Evolutionary conservation across 2,113 vertebrate genomes (phyloP), one percentile per base, ranked within the genome.

Genomic region (Rhodinocichla rosea): DNA sequence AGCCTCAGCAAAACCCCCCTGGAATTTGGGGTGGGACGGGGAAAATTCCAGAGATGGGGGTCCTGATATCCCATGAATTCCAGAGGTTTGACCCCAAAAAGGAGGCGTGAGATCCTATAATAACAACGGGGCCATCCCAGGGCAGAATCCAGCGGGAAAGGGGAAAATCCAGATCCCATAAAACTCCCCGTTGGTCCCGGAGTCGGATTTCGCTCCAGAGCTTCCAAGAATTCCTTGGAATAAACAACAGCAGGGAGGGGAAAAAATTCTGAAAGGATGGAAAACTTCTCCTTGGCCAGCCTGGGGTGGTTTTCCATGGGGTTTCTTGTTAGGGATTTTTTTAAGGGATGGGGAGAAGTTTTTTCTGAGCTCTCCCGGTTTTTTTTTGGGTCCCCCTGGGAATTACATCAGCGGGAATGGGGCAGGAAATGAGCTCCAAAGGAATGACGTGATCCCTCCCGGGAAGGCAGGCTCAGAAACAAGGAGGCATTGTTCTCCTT

Each of bases 401-500:
- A 75, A 96, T 97, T 95, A 97, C 96, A 95, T 97, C 97, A 97
- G 69, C 87, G 94, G 94, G 90, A 82, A 27, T 10, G 3, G 93
- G 92, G 90, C 96, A 94, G 97, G 96, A 97, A 97, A 78, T 15
- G 32, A 96, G 80, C 65, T 92, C 94, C 90, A 75, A 70, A 32
- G 26, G 42, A 93, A 86, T 97, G 97, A 97, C 87, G 95, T 68
- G 94, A 97, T 96, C 95, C 89, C 96, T 94, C 92, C 11, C 24
- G 94, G 95, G 95, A 96, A 80, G 87, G 49, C 89, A 63, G 73
- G 83, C 71, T 17, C 40, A 35, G 83, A 80, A 96, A 97, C 92
- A 97, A 97, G 95, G 49, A 94, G 89, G 86, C 96, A 96, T 97
- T 97, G 96, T 97, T 96, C 96, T 95, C 63, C 60, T 83, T 79